phyloP scores from a whole-genome alignment of 2,113 vertebrate genomes.

The Trogon melanurus region DNA sequence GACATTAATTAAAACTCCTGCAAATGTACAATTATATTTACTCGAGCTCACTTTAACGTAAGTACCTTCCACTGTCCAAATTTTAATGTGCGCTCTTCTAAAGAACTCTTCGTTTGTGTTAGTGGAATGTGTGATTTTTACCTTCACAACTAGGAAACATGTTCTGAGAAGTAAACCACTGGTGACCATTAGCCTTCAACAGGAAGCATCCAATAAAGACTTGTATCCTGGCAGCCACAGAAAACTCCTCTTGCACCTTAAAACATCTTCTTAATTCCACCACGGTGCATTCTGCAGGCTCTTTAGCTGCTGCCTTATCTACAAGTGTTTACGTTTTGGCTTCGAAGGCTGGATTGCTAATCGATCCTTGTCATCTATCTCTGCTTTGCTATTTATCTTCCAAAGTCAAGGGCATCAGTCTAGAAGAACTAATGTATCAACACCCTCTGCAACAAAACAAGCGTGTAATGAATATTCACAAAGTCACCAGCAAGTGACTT shows the following conservation, averaged over 20 bases:
- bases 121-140: not conserved
- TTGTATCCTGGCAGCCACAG: not conserved
- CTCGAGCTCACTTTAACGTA: not conserved
- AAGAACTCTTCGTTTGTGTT: not conserved
- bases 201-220: not conserved
- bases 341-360: constrained; percentile 48
- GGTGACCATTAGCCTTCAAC: not conserved
- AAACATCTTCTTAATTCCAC: constrained; percentile 22
- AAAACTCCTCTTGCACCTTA: constrained; percentile 19
- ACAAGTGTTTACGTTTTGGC: constrained; percentile 17
- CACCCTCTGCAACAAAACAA: constrained; percentile 31
- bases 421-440: constrained; percentile 50
- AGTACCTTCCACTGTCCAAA: not conserved
- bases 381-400: constrained; percentile 63
- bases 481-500: not conserved
- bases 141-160: not conserved
- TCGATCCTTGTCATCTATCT: constrained; percentile 68
- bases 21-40: not conserved
- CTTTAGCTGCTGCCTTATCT: constrained; percentile 48
- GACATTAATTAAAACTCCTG: not conserved
- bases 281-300: not conserved
- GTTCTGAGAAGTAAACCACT: not conserved
- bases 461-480: constrained; percentile 31
- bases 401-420: constrained; percentile 67
- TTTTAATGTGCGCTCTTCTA: not conserved